A percentile compares a stretch with the other conserved stretches of the same genome.
phyloP scores from a whole-genome alignment of 2,113 vertebrate genomes.

The Lagenorhynchus albirostris region DNA sequence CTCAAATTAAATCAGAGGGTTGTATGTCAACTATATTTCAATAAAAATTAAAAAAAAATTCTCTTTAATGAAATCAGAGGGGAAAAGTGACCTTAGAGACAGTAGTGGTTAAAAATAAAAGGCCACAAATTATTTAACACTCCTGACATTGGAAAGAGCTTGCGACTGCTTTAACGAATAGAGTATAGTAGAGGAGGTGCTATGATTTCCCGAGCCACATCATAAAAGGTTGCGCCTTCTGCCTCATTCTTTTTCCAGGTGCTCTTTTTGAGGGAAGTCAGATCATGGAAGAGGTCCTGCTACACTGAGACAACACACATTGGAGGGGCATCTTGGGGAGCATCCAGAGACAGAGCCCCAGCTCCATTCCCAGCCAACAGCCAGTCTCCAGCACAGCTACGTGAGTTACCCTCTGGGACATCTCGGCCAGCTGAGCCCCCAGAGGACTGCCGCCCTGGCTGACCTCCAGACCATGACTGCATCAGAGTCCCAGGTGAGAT shows the following conservation, averaged over 20 bases:
- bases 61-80: not conserved
- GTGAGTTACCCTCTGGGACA: not conserved
- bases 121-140: not conserved
- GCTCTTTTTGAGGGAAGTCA: not conserved
- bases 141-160: not conserved
- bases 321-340: not conserved
- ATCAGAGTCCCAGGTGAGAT: not conserved
- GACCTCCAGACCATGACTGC: not conserved
- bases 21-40: not conserved
- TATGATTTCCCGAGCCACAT: not conserved
- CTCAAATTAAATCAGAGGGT: not conserved
- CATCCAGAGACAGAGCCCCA: not conserved
- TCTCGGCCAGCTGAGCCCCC: rapidly evolving
- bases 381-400: not conserved
- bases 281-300: not conserved
- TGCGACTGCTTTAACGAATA: not conserved
- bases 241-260: not conserved
- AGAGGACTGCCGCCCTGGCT: rapidly evolving
- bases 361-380: not conserved
- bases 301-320: not conserved
- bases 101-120: not conserved
- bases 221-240: not conserved
- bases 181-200: not conserved
- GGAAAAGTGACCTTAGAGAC: not conserved
- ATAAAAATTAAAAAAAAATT: not conserved